phyloP scores from a whole-genome alignment of 2,113 vertebrate species.

The Pseudorasbora parva region DNA sequence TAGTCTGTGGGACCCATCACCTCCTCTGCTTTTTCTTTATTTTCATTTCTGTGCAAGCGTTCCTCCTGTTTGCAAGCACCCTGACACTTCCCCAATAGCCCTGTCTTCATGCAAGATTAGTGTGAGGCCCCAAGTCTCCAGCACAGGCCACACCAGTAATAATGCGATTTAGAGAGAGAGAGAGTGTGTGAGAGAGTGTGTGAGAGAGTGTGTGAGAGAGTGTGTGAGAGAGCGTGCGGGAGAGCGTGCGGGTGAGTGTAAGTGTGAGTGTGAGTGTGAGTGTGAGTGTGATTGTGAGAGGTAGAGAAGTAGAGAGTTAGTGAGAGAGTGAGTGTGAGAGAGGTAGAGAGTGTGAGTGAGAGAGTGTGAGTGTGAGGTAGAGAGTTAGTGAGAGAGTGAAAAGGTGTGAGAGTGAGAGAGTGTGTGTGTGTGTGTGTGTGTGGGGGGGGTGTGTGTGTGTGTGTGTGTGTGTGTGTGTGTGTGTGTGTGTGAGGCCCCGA shows the following conservation, averaged over 20 bases:
- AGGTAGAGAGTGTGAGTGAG: too few relatives aligned
- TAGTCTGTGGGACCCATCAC: slow-evolving; percentile 26
- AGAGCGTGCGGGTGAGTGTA: too few relatives aligned
- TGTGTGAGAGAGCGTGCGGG: too few relatives aligned
- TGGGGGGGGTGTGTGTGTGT: not conserved
- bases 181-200: not conserved
- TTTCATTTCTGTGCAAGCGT: slow-evolving; percentile 49
- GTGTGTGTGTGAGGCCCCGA: slow-evolving; percentile 24
- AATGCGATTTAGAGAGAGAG: slow-evolving; percentile 1
- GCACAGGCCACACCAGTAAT: slow-evolving; percentile 27
- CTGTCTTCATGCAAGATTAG: slow-evolving; percentile 41
- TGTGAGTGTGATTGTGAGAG: too few relatives aligned
- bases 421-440: too few relatives aligned
- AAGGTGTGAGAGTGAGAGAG: too few relatives aligned
- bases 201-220: too few relatives aligned
- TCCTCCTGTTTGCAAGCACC: slow-evolving; percentile 51
- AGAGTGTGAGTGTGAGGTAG: too few relatives aligned
- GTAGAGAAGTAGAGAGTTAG: too few relatives aligned
- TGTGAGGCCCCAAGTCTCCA: slow-evolving; percentile 42
- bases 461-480: not conserved
- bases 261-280: accelerated
- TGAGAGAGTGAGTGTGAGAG: too few relatives aligned
- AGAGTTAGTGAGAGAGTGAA: too few relatives aligned
- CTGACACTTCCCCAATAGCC: slow-evolving; percentile 32
- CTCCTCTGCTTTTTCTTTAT: slow-evolving; percentile 56